Evolutionary conservation across 2,113 vertebrate species (phyloP).

Genomic region (Pholis gunnellus): DNA sequence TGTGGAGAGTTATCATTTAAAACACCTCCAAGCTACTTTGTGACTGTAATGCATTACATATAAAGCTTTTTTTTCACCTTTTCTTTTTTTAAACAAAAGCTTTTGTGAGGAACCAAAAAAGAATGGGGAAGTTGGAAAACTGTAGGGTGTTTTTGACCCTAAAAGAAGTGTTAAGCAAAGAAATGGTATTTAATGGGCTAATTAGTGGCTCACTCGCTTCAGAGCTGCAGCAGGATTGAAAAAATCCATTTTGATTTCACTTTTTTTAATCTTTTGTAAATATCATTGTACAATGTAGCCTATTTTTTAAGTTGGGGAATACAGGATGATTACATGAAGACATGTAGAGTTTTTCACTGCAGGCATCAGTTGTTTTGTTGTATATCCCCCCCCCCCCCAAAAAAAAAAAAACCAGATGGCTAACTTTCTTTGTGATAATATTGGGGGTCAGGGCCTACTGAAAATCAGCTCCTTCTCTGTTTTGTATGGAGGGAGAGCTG

Average conservation of each 20-base stretch:
- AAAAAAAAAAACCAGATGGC: slow-evolving; percentile 13
- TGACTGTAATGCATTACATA: slow-evolving; percentile 66
- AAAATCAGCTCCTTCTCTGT: slow-evolving; percentile 57
- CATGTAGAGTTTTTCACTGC: slow-evolving; percentile 62
- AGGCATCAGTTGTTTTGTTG: slow-evolving; percentile 51
- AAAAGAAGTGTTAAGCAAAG: slow-evolving; percentile 16
- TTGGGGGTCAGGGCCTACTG: slow-evolving; percentile 35
- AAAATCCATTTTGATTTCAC: slow-evolving; percentile 69
- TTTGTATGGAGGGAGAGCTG: slow-evolving; percentile 54
- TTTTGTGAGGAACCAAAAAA: slow-evolving; percentile 61
- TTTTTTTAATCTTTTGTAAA: slow-evolving; percentile 76
- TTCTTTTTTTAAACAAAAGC: slow-evolving; percentile 38
- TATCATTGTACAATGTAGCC: slow-evolving; percentile 63
- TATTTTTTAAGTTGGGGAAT: slow-evolving; percentile 73
- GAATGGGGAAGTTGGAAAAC: slow-evolving; percentile 17
- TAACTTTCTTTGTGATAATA: slow-evolving; percentile 44
- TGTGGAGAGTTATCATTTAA: slow-evolving; percentile 75
- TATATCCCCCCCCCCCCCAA: neutral
- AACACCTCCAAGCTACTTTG: slow-evolving; percentile 64
- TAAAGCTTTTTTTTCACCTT: slow-evolving; percentile 47
- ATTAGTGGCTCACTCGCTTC: slow-evolving; percentile 56
- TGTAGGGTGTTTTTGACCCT: slow-evolving; percentile 63
- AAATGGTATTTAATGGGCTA: slow-evolving; percentile 47
- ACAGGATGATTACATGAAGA: slow-evolving; percentile 64
- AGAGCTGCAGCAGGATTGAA: slow-evolving; percentile 55